Percentiles rank a stretch among this genome's conserved stretches.
Conservation (phyloP, 2,797 vertebrate genomes). For the Chelidonichthys spinosus region DNA sequence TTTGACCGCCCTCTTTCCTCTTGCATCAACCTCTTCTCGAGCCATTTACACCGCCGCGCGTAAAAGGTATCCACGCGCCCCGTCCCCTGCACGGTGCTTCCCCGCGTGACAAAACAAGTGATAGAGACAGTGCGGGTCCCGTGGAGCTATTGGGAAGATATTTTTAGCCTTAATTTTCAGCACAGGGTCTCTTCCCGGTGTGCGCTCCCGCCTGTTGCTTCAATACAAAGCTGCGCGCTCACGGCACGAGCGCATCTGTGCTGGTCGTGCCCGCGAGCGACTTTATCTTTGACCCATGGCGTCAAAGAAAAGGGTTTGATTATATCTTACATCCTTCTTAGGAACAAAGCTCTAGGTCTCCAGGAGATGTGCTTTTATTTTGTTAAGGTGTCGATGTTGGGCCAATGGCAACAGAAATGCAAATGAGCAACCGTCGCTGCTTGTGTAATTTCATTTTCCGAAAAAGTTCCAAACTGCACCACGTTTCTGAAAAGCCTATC, state of each 20-base stretch:
- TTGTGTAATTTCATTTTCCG: constrained; percentile 41
- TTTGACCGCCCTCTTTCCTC: constrained; percentile 71
- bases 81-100: neutral
- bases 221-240: constrained; percentile 23
- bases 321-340: neutral
- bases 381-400: neutral
- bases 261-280: neutral
- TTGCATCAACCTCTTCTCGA: constrained; percentile 30
- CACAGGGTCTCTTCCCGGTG: constrained; percentile 1
- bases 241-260: constrained; percentile 35
- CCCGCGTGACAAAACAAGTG: neutral
- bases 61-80: constrained; percentile 38
- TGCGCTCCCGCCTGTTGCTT: constrained; percentile 67
- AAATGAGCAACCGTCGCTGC: constrained; percentile 36
- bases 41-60: constrained; percentile 38
- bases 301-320: neutral
- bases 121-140: neutral
- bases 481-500: constrained; percentile 46
- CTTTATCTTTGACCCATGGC: neutral
- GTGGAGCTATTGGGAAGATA: neutral
- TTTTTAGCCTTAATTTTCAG: neutral
- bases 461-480: constrained; percentile 36
- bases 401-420: constrained; percentile 12
- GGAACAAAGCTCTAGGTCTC: neutral
- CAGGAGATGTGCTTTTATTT: rapidly evolving